Percentiles rank a stretch among this genome's conserved stretches.
These are phyloP conservation scores for Hippotragus niger DNA, from an alignment of 2,113 vertebrate genomes.

Conservation along the genomic window DNA sequence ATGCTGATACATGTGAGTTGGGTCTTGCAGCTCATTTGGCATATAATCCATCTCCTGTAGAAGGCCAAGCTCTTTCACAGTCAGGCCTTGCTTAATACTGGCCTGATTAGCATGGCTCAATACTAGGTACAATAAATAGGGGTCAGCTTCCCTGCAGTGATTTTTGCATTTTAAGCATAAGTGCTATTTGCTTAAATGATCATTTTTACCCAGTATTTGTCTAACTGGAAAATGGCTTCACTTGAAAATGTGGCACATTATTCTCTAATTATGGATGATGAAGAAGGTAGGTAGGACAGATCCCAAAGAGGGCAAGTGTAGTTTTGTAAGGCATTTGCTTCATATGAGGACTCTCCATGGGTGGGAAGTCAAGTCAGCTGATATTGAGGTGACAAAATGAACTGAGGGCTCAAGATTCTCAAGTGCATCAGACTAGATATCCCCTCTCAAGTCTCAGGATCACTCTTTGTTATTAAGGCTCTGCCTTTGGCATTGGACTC, in stretches of 20 bases:
- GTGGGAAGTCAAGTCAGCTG: background rate
- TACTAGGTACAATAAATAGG: background rate
- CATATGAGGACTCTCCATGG: background rate
- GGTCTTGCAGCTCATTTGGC: background rate
- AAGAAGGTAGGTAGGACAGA: background rate
- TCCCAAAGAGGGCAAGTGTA: background rate
- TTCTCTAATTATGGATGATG: background rate
- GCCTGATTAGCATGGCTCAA: background rate
- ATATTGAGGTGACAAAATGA: background rate
- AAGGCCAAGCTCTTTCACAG: background rate
- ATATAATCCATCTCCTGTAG: background rate
- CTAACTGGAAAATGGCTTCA: background rate
- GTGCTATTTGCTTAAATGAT: background rate
- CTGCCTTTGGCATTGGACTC: background rate
- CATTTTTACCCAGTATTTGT: background rate
- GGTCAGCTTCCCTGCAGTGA: background rate
- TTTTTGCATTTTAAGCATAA: background rate
- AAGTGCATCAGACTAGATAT: background rate
- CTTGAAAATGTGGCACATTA: background rate
- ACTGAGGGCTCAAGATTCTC: background rate
- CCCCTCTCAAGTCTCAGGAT: background rate
- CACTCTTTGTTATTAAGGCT: background rate
- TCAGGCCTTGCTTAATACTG: background rate
- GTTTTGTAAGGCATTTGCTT: background rate
- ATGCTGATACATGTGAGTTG: background rate